A percentile compares a stretch with the other conserved stretches of the same genome.
Conservation (phyloP, 1,140 invertebrate species). For the Euborellia annulipes region DNA sequence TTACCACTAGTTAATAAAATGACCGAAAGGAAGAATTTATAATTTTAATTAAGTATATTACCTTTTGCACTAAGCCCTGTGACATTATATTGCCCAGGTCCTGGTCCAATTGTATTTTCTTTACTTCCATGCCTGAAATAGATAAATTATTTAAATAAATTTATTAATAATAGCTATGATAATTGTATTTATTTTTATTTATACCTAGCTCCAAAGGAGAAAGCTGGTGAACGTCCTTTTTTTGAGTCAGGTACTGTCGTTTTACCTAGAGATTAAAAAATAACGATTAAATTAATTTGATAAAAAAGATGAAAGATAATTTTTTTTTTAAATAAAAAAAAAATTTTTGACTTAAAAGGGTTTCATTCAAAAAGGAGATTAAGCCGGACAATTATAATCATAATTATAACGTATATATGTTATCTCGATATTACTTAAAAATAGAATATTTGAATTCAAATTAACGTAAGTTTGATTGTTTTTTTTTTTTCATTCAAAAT, state of each 20-base stretch:
- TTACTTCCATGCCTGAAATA: constrained; percentile 31
- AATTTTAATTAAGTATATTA: constrained; percentile 23
- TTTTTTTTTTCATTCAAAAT: no score
- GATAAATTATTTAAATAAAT: constrained; percentile 14
- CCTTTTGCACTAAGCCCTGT: constrained; percentile 68
- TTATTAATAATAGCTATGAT: neutral
- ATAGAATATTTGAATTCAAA: no score
- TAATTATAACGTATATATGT: no score
- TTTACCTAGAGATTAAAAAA: constrained; percentile 34
- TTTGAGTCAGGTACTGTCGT: constrained; percentile 65
- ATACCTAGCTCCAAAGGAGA: constrained; percentile 58
- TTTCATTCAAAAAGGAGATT: no score
- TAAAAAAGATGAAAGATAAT: neutral
- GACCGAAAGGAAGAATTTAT: no score
- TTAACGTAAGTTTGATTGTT: no score
- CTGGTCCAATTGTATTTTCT: constrained; percentile 48
- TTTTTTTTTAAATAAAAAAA: no score
- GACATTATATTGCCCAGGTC: constrained; percentile 73
- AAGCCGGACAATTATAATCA: no score
- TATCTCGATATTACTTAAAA: no score
- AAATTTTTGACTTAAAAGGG: no score
- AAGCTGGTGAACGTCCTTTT: constrained; percentile 54
- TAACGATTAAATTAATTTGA: neutral
- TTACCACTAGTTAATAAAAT: no score
- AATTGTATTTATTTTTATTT: neutral